Conservation (phyloP, 2,888 invertebrate species). For the Theretra japonica region DNA sequence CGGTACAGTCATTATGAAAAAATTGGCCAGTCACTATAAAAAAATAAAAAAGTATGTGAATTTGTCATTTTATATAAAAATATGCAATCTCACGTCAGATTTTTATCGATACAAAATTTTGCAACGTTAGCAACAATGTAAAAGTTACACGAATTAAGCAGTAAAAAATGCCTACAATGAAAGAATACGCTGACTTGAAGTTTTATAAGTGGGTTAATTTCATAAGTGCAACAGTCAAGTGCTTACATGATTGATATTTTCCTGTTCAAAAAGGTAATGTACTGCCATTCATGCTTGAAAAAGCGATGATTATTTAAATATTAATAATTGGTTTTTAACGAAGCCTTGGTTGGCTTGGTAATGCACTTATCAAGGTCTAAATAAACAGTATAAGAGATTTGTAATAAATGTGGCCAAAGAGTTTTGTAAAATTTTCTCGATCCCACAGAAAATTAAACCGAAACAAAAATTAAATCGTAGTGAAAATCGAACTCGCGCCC, state of each 20-base stretch:
- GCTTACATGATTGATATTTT: background rate
- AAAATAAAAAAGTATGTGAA: too few species aligned
- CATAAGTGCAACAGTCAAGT: background rate
- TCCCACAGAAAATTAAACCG: too few species aligned
- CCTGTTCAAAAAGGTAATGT: background rate
- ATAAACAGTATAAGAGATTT: background rate
- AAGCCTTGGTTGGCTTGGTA: background rate
- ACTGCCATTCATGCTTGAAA: background rate
- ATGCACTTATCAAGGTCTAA: background rate
- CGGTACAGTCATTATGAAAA: too few species aligned
- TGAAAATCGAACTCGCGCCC: too few species aligned
- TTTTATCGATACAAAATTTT: background rate
- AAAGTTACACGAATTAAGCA: constrained; percentile 12
- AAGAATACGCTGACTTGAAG: background rate
- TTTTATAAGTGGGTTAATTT: constrained; percentile 1
- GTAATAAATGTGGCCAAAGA: background rate
- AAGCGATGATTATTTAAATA: background rate
- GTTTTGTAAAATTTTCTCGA: too few species aligned
- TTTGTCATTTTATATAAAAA: background rate
- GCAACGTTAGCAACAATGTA: background rate
- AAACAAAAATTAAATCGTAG: too few species aligned
- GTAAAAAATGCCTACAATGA: constrained; percentile 15
- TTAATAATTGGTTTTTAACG: background rate
- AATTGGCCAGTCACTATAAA: too few species aligned
- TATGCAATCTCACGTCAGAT: background rate